These are phyloP conservation scores for Craseonycteris thonglongyai DNA, from an alignment of 2,113 vertebrate species.

Conservation along the genomic window DNA sequence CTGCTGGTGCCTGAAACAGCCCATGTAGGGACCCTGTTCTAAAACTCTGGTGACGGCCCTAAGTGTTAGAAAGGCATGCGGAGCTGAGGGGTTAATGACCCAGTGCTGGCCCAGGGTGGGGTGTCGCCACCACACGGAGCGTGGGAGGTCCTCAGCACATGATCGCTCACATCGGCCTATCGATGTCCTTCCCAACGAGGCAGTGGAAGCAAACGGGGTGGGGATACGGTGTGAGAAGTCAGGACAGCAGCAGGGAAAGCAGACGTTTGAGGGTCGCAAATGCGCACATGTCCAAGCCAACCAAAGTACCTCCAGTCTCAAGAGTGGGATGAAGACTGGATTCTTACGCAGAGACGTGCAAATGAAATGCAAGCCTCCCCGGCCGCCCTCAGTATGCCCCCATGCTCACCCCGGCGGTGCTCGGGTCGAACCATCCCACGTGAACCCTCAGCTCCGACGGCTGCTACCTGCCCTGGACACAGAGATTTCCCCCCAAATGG, in stretches of 20 bases:
- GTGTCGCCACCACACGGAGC: not conserved
- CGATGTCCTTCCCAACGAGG: not conserved
- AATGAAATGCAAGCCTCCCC: not conserved
- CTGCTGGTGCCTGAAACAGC: fast-evolving
- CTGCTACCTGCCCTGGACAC: not conserved
- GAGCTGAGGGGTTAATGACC: not conserved
- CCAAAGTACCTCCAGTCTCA: not conserved
- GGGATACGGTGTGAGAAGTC: not conserved
- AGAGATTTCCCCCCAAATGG: fast-evolving
- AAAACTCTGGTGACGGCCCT: not conserved
- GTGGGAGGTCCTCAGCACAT: not conserved
- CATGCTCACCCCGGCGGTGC: fast-evolving
- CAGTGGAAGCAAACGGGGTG: fast-evolving
- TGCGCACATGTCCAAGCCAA: not conserved
- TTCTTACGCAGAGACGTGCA: not conserved
- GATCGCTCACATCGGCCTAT: not conserved
- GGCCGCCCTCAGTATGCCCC: fast-evolving
- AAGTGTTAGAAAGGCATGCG: not conserved
- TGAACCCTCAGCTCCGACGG: not conserved
- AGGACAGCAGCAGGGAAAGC: not conserved
- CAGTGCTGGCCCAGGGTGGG: fast-evolving
- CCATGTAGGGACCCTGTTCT: fast-evolving
- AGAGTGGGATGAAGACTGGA: not conserved
- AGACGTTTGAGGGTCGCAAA: not conserved
- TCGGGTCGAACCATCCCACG: fast-evolving